Base-by-base conservation (phyloP, 2,888 invertebrate genomes). In the Plagodis dolabraria region DNA sequence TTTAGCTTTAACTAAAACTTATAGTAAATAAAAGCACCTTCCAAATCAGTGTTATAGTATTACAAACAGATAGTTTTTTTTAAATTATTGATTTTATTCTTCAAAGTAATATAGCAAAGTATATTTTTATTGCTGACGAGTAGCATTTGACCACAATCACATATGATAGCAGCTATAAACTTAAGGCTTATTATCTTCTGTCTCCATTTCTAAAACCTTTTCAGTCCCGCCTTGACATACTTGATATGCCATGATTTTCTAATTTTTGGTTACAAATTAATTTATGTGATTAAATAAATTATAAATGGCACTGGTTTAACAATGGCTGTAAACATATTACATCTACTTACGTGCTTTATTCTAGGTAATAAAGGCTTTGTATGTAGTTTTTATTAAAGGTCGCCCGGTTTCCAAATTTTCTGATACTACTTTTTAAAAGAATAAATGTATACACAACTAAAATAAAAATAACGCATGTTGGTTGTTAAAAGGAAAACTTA, bases 251-350 rank as follows among this genome's bases (percentile, higher is more conserved):
- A 9, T 45, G 12, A 33, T 45, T 44, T 12, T 44, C 0, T n/a
- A 6, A 42, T 42, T 42, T 6, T 42, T 42, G 10, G 0, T n/a
- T 42, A 42, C n/a, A 12, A 4, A 45, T 33, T 33, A 33, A 33
- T 8, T n/a, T 36, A 53, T 7, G 42, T 11, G 9, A 50, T 40
- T 50, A 59, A 59, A 54, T 43, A 22, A 53, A 49, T 36, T 7
- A 56, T 40, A 22, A 54, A 61, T 57, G 61, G 61, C 61, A 61
- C 61, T 61, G 61, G 59, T 54, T 6, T 47, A 9, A 46, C 48
- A 46, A 59, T 53, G 53, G 50, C 47, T 48, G 33, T 35, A 47
- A 43, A 46, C n/a, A n/a, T 22, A 22, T 22, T 22, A 22, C 4
- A 22, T 11, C 50, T 40, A 33, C 33, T 40, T n/a, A 7, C 49